Evolutionary conservation across 2,113 vertebrate species (phyloP).

Genomic region (Cercopithecus mona): DNA sequence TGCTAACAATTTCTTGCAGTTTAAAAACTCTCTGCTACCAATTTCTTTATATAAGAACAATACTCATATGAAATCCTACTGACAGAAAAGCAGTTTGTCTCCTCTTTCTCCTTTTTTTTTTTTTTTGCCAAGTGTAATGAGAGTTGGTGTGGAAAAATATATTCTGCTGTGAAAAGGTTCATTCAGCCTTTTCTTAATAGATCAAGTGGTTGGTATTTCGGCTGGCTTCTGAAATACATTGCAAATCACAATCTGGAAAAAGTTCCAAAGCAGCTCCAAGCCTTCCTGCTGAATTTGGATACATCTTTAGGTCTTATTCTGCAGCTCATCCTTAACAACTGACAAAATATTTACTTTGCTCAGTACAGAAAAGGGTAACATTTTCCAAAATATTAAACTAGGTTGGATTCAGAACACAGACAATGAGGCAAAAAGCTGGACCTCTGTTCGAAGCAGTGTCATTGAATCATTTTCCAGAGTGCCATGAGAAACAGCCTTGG

Average conservation of each 20-base stretch:
- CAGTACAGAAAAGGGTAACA: slow-evolving; percentile 85
- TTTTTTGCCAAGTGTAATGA: slow-evolving; percentile 62
- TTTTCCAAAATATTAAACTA: slow-evolving; percentile 89
- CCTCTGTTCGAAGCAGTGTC: slow-evolving; percentile 78
- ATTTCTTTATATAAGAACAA: slow-evolving; percentile 44
- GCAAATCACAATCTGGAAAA: slow-evolving; percentile 87
- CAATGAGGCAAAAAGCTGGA: slow-evolving; percentile 87
- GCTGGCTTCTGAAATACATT: slow-evolving; percentile 86
- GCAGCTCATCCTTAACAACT: slow-evolving; percentile 93
- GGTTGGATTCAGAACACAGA: slow-evolving; percentile 89
- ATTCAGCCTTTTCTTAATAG: slow-evolving; percentile 83
- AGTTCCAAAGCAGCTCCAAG: slow-evolving; percentile 84
- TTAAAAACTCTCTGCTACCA: slow-evolving; percentile 4
- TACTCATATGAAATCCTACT: not conserved
- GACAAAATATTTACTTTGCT: slow-evolving; percentile 93
- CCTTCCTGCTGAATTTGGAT: slow-evolving; percentile 88
- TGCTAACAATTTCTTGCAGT: slow-evolving; percentile 1
- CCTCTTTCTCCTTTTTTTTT: slow-evolving; percentile 51
- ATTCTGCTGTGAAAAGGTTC: slow-evolving; percentile 83
- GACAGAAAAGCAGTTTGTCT: slow-evolving; percentile 59
- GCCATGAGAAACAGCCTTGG: slow-evolving; percentile 80
- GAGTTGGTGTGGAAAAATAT: slow-evolving; percentile 74
- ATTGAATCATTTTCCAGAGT: slow-evolving; percentile 87
- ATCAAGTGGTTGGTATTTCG: slow-evolving; percentile 85
- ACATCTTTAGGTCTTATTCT: slow-evolving; percentile 82